phyloP scores from a whole-genome alignment of 2,113 vertebrate species.

The Pachycephala philippinensis region DNA sequence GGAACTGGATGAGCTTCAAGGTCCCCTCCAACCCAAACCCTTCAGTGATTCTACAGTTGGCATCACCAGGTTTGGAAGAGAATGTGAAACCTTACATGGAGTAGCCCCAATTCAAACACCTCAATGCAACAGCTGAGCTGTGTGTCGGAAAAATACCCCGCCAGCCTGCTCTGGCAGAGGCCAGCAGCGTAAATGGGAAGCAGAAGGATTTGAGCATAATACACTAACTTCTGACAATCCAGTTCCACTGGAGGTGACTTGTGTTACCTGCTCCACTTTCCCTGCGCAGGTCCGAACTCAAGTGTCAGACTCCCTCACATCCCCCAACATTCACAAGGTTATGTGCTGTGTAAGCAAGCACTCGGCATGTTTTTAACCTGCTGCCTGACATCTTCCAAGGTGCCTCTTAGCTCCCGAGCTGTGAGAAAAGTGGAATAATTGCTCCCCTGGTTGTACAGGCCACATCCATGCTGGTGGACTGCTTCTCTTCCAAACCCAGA shows the following conservation, averaged over 20 bases:
- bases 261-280: background rate
- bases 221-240: background rate
- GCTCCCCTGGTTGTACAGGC: background rate
- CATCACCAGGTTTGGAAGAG: background rate
- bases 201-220: background rate
- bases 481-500: background rate
- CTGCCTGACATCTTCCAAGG: background rate
- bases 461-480: too few species aligned
- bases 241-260: background rate
- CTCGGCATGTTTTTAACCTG: background rate
- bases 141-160: background rate
- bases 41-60: background rate
- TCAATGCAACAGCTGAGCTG: background rate
- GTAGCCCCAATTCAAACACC: background rate
- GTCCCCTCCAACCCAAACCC: background rate
- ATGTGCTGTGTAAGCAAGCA: background rate
- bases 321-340: background rate
- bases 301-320: background rate
- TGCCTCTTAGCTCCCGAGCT: background rate
- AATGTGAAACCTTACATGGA: background rate
- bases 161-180: background rate
- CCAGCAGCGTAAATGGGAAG: background rate
- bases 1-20: background rate
- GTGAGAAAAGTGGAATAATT: background rate
- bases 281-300: fast-evolving